Conservation (phyloP, 2,888 invertebrate genomes). For the Parthenolecanium corni region DNA sequence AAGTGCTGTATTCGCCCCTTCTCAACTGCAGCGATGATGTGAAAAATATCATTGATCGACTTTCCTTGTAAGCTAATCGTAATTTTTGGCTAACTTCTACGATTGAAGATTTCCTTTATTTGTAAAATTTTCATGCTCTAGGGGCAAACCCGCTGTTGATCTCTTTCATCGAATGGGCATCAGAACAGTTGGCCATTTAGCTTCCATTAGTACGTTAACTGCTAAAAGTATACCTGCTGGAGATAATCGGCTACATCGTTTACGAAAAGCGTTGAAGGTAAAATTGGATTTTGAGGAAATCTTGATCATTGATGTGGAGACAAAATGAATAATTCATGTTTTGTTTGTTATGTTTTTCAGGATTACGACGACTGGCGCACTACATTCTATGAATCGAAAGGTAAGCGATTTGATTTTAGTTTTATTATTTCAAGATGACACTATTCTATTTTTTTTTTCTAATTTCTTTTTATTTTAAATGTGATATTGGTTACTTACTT, state of each 20-base stretch:
- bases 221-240: conserved; percentile 18
- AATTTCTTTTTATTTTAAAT: too few relatives aligned
- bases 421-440: too few relatives aligned
- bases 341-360: too few relatives aligned
- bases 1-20: conserved; percentile 1
- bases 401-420: too few relatives aligned
- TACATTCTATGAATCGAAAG: too few relatives aligned
- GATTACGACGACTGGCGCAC: too few relatives aligned
- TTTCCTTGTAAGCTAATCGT: not conserved
- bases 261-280: not conserved
- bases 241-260: conserved; percentile 9
- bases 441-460: too few relatives aligned
- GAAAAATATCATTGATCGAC: not conserved
- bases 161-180: conserved; percentile 5
- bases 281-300: too few relatives aligned
- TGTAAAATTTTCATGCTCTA: not conserved
- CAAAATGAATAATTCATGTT: too few relatives aligned
- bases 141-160: not conserved
- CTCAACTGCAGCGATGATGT: conserved; percentile 10
- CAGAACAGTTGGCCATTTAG: conserved; percentile 17
- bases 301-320: too few relatives aligned
- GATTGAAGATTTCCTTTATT: not conserved
- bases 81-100: not conserved
- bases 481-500: too few relatives aligned
- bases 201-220: conserved; percentile 2